Conservation (phyloP, 1,140 invertebrate species). For the Ectropis grisescens region DNA sequence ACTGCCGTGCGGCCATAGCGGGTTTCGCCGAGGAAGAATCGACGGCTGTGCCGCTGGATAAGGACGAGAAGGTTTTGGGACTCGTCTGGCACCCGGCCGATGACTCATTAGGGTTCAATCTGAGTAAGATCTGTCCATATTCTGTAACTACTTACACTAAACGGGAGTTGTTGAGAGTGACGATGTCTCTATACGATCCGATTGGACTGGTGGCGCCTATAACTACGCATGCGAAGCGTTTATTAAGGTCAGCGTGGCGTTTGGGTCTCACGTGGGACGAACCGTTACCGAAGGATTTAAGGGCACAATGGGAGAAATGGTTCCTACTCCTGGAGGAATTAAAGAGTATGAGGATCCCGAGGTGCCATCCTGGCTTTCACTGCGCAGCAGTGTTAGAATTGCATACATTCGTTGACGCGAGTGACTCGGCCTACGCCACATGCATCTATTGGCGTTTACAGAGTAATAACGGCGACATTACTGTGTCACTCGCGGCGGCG, state of each 20-base stretch:
- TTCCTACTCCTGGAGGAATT: no score
- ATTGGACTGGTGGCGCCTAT: slow-evolving; percentile 28
- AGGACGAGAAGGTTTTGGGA: not conserved
- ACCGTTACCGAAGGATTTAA: not conserved
- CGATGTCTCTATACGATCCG: slow-evolving; percentile 31
- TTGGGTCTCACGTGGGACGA: slow-evolving; percentile 34
- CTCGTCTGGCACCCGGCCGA: not conserved
- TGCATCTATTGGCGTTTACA: no score
- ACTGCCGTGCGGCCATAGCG: not conserved
- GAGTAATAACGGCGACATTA: no score
- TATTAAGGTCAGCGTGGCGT: slow-evolving; percentile 37
- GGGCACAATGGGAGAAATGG: no score
- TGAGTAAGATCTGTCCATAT: not conserved
- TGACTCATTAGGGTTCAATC: not conserved
- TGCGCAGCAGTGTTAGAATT: no score
- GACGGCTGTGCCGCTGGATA: not conserved
- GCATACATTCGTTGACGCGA: no score
- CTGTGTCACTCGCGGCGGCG: slow-evolving; percentile 6
- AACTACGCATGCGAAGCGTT: slow-evolving; percentile 19
- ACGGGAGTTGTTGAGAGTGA: not conserved
- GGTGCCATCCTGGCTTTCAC: no score
- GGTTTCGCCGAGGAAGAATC: not conserved
- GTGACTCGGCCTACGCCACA: no score
- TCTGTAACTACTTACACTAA: no score
- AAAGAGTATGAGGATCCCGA: no score